Evolutionary conservation across 1,140 invertebrate species (phyloP).

Genomic region (Panagrolaimus sp.): DNA sequence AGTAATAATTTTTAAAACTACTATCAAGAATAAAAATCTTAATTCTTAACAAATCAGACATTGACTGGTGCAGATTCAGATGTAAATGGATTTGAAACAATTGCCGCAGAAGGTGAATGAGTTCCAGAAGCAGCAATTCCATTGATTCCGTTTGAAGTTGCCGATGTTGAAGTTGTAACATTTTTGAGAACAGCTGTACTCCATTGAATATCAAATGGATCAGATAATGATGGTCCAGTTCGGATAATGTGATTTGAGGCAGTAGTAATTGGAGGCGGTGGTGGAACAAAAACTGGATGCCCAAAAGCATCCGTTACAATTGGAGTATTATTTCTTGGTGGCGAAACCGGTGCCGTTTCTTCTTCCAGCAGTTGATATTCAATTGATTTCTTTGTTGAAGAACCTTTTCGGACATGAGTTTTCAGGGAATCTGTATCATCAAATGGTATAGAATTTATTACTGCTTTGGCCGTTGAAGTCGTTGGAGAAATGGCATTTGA

Average conservation of each 20-base stretch:
- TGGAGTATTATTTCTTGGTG: conserved; percentile 33
- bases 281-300: conserved; percentile 35
- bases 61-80: conserved; percentile 27
- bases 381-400: conserved; percentile 34
- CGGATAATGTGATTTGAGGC: conserved; percentile 9
- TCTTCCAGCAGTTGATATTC: conserved; percentile 48
- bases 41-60: too few relatives aligned
- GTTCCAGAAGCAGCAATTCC: background rate
- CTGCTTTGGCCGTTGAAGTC: background rate
- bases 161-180: background rate
- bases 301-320: conserved; percentile 30
- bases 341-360: conserved; percentile 43
- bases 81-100: conserved; percentile 30
- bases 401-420: conserved; percentile 1
- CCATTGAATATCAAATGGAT: conserved; percentile 54
- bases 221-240: conserved; percentile 7
- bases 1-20: too few relatives aligned
- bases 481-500: conserved; percentile 15
- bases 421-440: conserved; percentile 2
- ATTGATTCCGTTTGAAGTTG: background rate
- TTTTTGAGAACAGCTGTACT: conserved; percentile 32
- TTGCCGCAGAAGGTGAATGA: background rate
- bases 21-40: conserved; percentile 7
- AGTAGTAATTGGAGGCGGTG: background rate
- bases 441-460: background rate